Evolutionary conservation across 2,888 invertebrate genomes (phyloP).

Genomic region (Drosophila engyochracea): DNA sequence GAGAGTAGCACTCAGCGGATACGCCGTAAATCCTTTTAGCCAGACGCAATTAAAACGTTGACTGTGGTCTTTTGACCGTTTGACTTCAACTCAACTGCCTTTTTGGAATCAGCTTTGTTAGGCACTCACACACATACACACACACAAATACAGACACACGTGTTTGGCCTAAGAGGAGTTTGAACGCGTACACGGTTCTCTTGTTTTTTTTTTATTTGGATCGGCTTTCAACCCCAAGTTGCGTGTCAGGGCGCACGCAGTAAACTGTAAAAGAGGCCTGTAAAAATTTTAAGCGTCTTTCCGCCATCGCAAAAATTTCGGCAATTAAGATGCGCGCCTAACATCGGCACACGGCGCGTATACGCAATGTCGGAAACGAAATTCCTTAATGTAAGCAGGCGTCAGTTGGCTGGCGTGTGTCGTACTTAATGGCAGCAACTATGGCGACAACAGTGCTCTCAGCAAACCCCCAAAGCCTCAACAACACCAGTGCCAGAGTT

Average conservation of each 20-base stretch:
- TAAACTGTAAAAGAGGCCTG: slow-evolving; percentile 41
- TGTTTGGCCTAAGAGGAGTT: slow-evolving; percentile 12
- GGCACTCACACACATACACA: slow-evolving; percentile 10
- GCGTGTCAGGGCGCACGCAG: slow-evolving; percentile 20
- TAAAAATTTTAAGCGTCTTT: slow-evolving; percentile 39
- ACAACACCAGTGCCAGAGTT: slow-evolving; percentile 10
- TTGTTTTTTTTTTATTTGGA: slow-evolving; percentile 5
- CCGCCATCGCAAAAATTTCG: slow-evolving; percentile 63
- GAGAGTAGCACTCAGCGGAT: slow-evolving; percentile 6
- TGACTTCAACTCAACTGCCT: slow-evolving; percentile 42
- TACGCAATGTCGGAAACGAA: slow-evolving; percentile 54
- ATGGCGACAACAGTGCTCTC: slow-evolving; percentile 56
- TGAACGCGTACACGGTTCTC: slow-evolving; percentile 13
- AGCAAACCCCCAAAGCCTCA: neutral
- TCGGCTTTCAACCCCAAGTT: slow-evolving; percentile 24
- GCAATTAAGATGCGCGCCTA: slow-evolving; percentile 61
- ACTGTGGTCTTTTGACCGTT: slow-evolving; percentile 42
- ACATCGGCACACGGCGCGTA: slow-evolving; percentile 54
- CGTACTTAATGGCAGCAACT: slow-evolving; percentile 65
- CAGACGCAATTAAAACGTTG: slow-evolving; percentile 68
- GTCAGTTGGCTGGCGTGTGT: slow-evolving; percentile 77
- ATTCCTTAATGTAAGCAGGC: slow-evolving; percentile 76
- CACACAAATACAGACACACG: slow-evolving; percentile 26
- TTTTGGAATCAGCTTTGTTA: slow-evolving; percentile 14
- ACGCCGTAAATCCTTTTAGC: slow-evolving; percentile 52